Base-by-base conservation (phyloP, 2,888 invertebrate genomes). In the Tenthredo livida region DNA sequence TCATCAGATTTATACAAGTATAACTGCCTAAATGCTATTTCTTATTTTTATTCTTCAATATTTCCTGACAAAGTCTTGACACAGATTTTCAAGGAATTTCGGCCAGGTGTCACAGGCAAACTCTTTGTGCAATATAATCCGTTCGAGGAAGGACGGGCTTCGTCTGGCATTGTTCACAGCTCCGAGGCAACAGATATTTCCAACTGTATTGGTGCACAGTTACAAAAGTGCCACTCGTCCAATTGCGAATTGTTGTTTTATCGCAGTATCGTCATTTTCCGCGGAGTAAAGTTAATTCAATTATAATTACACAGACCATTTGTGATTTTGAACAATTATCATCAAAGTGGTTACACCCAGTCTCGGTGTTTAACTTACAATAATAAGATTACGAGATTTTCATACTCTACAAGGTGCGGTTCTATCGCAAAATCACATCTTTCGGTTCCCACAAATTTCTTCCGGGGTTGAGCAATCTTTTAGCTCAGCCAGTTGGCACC, bases 401-500 rank as follows among this genome's bases (percentile, higher is more conserved):
- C 9, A 21, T 50, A 50, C 29, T 54, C n/a, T 17, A 40, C 21
- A 40, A 25, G 37, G 80, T 40, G 40, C 21, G 61, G 40, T 25
- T 37, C 29, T 80, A 40, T 80, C 61, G 77, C 17, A 47, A 61
- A 80, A 80, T 80, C 80, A 80, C n/a, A 77, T 77, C 77, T 54
- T 54, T 21, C 2, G 58, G 10, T 15, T 12, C 25, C 40, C 61
- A 25, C 40, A 61, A 58, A 80, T 80, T 58, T 37, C 61, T 80
- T 61, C 21, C 61, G 61, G 61, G 21, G 21, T 80, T 80, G 80
- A 80, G 80, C 80, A 80, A 80, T 80, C 80, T 80, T 80, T 58
- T 50, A 80, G 80, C 80, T 61, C 67, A 21, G 40, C 40, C 58
- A 21, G 40, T 80, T 40, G 80, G 40, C 80, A 80, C 58, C 80